phyloP scores from a whole-genome alignment of 2,797 vertebrate species.

The Perodicticus potto region DNA sequence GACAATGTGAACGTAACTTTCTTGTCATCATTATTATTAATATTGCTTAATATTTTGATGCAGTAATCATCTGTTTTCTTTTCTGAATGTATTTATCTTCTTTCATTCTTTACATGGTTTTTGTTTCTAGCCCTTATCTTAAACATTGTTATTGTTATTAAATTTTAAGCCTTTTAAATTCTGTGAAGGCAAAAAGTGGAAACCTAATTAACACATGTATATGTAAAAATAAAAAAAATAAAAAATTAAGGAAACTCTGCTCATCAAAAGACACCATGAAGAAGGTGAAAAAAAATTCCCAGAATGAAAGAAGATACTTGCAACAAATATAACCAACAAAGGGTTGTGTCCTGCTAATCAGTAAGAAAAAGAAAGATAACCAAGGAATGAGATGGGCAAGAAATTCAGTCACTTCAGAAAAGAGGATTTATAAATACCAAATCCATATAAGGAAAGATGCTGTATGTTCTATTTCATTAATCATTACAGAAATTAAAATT shows the following conservation, averaged over 20 bases:
- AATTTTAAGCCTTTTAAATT: no score
- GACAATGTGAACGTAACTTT: no score
- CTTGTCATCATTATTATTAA: no score
- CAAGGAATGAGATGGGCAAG: background rate
- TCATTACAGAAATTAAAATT: background rate
- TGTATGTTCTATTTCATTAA: background rate
- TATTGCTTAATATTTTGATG: no score
- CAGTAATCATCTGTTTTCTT: no score
- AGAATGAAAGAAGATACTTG: background rate
- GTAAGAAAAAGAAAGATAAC: background rate
- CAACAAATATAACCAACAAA: background rate
- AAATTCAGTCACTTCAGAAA: background rate
- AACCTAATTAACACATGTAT: no score
- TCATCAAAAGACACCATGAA: background rate
- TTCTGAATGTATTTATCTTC: no score
- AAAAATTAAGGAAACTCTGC: background rate
- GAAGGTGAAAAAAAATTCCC: background rate
- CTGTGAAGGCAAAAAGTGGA: no score
- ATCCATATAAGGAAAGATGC: background rate
- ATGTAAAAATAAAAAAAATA: no score
- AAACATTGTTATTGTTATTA: no score
- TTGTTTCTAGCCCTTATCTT: no score
- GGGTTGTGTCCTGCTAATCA: background rate
- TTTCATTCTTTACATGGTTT: no score
- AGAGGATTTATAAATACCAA: background rate